Base-by-base conservation (phyloP, 2,888 invertebrate genomes). In the Trachelus tabidus region DNA sequence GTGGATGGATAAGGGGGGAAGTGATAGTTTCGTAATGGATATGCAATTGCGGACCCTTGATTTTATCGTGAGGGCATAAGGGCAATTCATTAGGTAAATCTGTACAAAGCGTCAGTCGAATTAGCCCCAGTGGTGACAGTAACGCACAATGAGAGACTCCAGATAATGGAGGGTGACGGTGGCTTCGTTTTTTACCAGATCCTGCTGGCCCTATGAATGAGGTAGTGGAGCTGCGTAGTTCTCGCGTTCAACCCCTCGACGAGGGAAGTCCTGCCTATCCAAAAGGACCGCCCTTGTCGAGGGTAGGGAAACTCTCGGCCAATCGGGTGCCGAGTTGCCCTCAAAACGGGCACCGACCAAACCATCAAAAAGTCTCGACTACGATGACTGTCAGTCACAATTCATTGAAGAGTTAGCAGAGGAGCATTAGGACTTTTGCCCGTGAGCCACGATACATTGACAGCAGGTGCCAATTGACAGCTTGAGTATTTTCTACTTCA, bases 371-470 rank as follows among this genome's bases (percentile, higher is more conserved):
- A 89, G 89, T 89, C 86, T 83, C 81, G 78, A 76, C 79, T 83
- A 80, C 83, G 84, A 84, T 87, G 87, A 88, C 82, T 83, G 86
- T 84, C 88, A 88, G 90, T 87, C 87, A 89, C 84, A 83, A 83
- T 85, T 83, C 82, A 82, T 85, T 84, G 73, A 79, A 82, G 83
- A 85, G 84, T 84, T 81, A 81, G 81, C 76, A 75, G 77, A 74
- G 77, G 75, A 35, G 73, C 56, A 34, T 31, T 71, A 23, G 56
- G 9, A 15, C 23, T 56, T 56, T 56, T 56, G 23, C 56, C 56
- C 23, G 23, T 56, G 56, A 6, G 15, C 56, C 56, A 56, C 23
- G 56, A 56, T 9, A 23, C 9, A 56, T 56, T 56, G 56, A 56
- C 56, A 23, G 56, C 56, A 56, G 56, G 56, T 56, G 56, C 56